These are phyloP conservation scores for Oncorhynchus mykiss DNA, from an alignment of 2,113 vertebrate species.

Conservation along the genomic window DNA sequence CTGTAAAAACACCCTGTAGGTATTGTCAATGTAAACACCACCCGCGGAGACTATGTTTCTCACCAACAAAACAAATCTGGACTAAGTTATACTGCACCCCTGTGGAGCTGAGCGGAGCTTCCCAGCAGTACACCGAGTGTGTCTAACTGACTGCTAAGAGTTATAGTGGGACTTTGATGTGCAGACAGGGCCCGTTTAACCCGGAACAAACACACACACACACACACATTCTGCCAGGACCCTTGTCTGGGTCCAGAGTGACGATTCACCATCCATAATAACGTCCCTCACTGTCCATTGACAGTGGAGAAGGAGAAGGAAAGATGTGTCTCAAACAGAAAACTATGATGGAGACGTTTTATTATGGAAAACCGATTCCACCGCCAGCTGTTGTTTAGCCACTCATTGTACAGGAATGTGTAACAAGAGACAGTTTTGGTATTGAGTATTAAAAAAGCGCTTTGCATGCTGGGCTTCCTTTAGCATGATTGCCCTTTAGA, in stretches of 20 bases:
- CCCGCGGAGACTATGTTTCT: slow-evolving; percentile 6
- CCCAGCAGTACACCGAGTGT: slow-evolving; percentile 44
- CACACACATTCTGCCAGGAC: slow-evolving; percentile 24
- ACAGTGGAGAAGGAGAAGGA: slow-evolving; percentile 13
- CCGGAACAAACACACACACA: neutral
- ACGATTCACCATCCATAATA: slow-evolving; percentile 13
- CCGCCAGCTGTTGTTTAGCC: slow-evolving; percentile 40
- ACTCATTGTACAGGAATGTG: neutral
- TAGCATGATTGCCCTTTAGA: slow-evolving; percentile 23
- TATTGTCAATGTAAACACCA: slow-evolving; percentile 24
- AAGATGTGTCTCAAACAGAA: neutral
- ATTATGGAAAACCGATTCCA: slow-evolving; percentile 26
- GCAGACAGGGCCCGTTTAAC: slow-evolving; percentile 50
- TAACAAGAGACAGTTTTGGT: slow-evolving; percentile 37
- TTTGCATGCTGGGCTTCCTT: neutral
- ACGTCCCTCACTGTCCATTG: neutral
- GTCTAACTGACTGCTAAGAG: slow-evolving; percentile 34
- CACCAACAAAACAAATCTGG: slow-evolving; percentile 40
- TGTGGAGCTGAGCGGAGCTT: slow-evolving; percentile 45
- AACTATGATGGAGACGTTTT: slow-evolving; percentile 33
- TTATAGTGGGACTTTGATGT: slow-evolving; percentile 66
- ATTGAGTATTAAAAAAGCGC: neutral
- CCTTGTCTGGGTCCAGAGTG: slow-evolving; percentile 2
- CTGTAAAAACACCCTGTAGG: neutral
- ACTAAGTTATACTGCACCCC: slow-evolving; percentile 56